Evolutionary conservation across 1,140 invertebrate genomes (phyloP), one percentile per base, ranked within the genome.

Genomic region (Drosophila ohnishii): DNA sequence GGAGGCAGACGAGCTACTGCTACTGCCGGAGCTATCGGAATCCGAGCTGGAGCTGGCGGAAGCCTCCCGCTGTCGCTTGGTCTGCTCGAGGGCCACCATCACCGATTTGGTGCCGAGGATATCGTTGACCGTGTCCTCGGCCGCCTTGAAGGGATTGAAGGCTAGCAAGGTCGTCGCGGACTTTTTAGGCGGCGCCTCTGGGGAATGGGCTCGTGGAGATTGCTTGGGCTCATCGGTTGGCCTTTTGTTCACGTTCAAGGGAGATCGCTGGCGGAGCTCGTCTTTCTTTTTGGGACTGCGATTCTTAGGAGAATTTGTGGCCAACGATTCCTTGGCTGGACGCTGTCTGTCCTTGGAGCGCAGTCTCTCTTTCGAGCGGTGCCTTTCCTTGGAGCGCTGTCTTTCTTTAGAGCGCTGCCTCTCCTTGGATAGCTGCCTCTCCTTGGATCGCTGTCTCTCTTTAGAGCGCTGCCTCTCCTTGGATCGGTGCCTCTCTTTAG

Each of bases 101-200:
- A 88, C 84, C 40, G 80, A 89, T 47, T 80, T 89, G 19, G 85
- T 88, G 32, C 84, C 85, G 6, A 88, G 53, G 42, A 88, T 88
- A 40, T 89, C 84, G 25, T 88, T 88, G 6, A 88, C 85, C 8
- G 84, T 88, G 37, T 88, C 84, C 42, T 88, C 84, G 51, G 84
- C 84, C 19, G 84, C 84, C 44, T 88, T 88, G 8, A 88, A 88
- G 7, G 84, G 84, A 78, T 88, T 88, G 13, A 88, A 88, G 5
- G 85, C 84, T 14, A 55, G 34, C 13, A 53, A 2, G 63, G 79
- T 14, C 9, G 47, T n/a, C 3, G 37, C 28, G 2, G 50, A 7
- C 19, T 87, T 87, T 37, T 77, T 87, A n/a, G 67, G 35, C 32
- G 55, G 45, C 11, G 45, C 50, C 11, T 79, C 80, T 22, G 57